A percentile compares a stretch with the other conserved stretches of the same genome.
These are phyloP conservation scores for Drosophila merina DNA, from an alignment of 2,888 invertebrate genomes.

Conservation along the genomic window DNA sequence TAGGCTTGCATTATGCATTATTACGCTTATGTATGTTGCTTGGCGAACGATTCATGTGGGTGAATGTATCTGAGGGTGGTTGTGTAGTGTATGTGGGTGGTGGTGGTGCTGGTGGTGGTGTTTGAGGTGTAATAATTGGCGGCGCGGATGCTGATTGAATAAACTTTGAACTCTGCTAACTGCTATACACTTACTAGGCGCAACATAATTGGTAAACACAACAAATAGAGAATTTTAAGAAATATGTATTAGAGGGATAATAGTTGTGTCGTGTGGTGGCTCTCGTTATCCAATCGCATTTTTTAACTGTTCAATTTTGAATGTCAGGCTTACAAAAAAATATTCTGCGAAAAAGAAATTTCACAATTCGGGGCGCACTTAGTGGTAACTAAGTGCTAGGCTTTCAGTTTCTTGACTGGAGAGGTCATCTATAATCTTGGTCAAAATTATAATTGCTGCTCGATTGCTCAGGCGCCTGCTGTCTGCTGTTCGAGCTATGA, in stretches of 20 bases:
- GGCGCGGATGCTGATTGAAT: conserved; percentile 1
- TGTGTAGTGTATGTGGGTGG: conserved; percentile 23
- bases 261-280: conserved; percentile 17
- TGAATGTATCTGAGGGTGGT: conserved; percentile 36
- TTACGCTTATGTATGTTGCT: conserved; percentile 41
- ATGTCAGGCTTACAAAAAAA: conserved; percentile 61
- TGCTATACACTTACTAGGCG: conserved; percentile 60
- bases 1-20: conserved; percentile 70
- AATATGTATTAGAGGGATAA: conserved; percentile 39
- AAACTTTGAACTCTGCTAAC: conserved; percentile 34
- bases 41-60: conserved; percentile 54
- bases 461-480: conserved; percentile 10
- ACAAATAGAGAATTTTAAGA: conserved; percentile 31
- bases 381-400: conserved; percentile 14
- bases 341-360: conserved; percentile 20
- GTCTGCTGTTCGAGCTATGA: conserved; percentile 1
- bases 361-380: conserved; percentile 28
- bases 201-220: conserved; percentile 38
- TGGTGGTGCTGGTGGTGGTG: conserved; percentile 13
- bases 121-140: conserved; percentile 12
- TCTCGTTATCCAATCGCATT: conserved; percentile 16
- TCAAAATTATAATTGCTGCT: conserved; percentile 33
- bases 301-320: conserved; percentile 70
- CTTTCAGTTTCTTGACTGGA: conserved; percentile 16
- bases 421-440: conserved; percentile 34